phyloP scores from a whole-genome alignment of 2,113 vertebrate genomes.

The Gobiocypris rarus region DNA sequence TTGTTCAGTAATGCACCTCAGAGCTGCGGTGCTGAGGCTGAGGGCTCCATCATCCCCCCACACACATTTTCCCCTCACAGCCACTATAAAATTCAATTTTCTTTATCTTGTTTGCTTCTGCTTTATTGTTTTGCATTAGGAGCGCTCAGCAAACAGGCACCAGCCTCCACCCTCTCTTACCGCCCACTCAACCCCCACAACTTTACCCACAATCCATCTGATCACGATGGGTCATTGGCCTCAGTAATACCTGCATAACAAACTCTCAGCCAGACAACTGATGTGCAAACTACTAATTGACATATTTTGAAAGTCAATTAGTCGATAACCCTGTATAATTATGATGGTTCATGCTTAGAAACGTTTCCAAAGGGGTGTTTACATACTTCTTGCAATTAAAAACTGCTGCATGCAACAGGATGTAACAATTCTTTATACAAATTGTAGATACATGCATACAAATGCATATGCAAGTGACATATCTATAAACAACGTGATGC shows the following conservation, averaged over 20 bases:
- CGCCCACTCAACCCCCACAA: neutral
- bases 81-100: conserved; percentile 64
- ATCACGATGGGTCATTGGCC: conserved; percentile 42
- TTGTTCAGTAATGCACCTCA: conserved; percentile 57
- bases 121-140: conserved; percentile 62
- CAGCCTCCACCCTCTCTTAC: neutral
- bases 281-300: neutral
- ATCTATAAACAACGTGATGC: no score
- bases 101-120: conserved; percentile 60
- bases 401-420: neutral
- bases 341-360: neutral
- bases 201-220: conserved; percentile 17
- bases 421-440: neutral
- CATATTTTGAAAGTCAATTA: neutral
- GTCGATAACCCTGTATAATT: neutral
- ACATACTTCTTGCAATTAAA: neutral
- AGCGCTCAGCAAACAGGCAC: conserved; percentile 13
- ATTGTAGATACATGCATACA: neutral
- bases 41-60: conserved; percentile 35
- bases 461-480: neutral
- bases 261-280: neutral
- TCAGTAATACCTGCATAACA: conserved; percentile 16
- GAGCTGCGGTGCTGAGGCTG: conserved; percentile 7
- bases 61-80: conserved; percentile 50
- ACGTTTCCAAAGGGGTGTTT: neutral